These are phyloP conservation scores for Exephanes ischioxanthus DNA, from an alignment of 2,888 invertebrate species.

Conservation along the genomic window DNA sequence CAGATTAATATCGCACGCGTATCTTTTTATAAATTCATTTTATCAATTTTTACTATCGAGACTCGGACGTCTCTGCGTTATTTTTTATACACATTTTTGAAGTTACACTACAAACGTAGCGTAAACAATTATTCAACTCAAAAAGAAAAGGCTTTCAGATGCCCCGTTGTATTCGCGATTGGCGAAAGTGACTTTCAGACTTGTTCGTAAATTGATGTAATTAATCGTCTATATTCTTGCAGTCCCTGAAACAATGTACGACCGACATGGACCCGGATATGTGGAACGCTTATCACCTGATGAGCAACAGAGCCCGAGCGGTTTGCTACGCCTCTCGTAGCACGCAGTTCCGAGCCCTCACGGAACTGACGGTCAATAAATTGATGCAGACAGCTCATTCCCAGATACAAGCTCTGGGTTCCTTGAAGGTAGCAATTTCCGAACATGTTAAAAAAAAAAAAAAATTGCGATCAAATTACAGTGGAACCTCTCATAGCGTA, in stretches of 20 bases:
- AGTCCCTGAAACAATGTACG: slow-evolving; percentile 88
- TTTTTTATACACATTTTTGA: neutral
- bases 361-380: slow-evolving; percentile 89
- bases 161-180: neutral
- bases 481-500: no score
- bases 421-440: slow-evolving; percentile 83
- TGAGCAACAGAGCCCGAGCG: slow-evolving; percentile 89
- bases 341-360: slow-evolving; percentile 88
- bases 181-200: slow-evolving; percentile 3
- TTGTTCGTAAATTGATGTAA: slow-evolving; percentile 28
- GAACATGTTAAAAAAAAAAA: neutral
- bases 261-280: slow-evolving; percentile 88
- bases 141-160: neutral
- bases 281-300: slow-evolving; percentile 90
- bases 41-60: neutral
- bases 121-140: neutral
- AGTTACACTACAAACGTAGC: neutral
- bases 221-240: slow-evolving; percentile 67
- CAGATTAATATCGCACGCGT: neutral
- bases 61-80: neutral
- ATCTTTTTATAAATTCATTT: neutral
- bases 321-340: slow-evolving; percentile 89
- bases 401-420: slow-evolving; percentile 85
- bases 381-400: slow-evolving; percentile 86
- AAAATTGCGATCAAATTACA: no score